These are phyloP conservation scores for Arothron firmamentum DNA, from an alignment of 2,113 vertebrate species.

Conservation along the genomic window DNA sequence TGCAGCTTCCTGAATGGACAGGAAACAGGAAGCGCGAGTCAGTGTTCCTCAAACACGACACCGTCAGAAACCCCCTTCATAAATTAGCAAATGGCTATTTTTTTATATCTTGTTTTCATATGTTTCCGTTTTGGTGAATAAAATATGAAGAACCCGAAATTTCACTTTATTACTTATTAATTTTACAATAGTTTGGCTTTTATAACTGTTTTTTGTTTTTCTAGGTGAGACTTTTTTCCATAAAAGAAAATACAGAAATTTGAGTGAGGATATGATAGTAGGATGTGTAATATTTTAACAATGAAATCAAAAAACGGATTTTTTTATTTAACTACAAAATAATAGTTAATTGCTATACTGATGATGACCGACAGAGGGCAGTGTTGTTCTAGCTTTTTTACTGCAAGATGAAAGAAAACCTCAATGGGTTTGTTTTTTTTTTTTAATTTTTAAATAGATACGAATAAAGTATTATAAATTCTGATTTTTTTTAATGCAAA, in stretches of 20 bases:
- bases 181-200: no score
- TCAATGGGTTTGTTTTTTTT: no score
- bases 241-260: background rate
- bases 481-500: no score
- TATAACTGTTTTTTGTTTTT: no score
- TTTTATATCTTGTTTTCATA: background rate
- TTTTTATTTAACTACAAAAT: background rate
- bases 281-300: background rate
- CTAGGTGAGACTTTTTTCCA: no score
- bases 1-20: constrained; percentile 65
- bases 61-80: background rate
- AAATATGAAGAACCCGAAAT: no score
- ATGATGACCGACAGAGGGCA: constrained; percentile 56
- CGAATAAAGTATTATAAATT: no score
- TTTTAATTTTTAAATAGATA: no score
- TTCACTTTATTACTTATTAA: no score
- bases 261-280: no score
- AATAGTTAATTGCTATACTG: background rate
- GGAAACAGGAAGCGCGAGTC: constrained; percentile 75
- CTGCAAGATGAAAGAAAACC: background rate
- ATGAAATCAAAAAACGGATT: background rate
- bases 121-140: background rate
- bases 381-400: constrained; percentile 7
- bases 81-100: background rate
- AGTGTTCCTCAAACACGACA: constrained; percentile 66